phyloP scores from a whole-genome alignment of 2,797 vertebrate species.

The Phalloptychus januarius region DNA sequence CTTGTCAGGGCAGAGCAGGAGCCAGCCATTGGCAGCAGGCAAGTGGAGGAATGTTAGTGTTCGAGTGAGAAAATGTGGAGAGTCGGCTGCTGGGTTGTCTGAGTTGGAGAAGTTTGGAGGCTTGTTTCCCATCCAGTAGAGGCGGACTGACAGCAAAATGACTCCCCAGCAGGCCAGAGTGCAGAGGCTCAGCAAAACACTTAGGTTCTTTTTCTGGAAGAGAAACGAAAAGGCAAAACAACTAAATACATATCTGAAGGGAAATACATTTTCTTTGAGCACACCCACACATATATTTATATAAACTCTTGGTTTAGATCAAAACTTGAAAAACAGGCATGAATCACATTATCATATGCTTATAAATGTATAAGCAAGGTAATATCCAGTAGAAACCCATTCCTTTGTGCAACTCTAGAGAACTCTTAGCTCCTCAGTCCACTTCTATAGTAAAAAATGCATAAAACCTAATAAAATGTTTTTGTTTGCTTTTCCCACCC shows the following conservation, averaged over 20 bases:
- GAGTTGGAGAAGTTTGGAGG: slow-evolving; percentile 99
- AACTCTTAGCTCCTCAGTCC: neutral
- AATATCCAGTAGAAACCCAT: neutral
- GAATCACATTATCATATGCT: neutral
- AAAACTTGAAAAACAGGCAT: neutral
- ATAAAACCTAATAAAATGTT: neutral
- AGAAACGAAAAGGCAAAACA: slow-evolving; percentile 31
- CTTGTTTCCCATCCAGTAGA: slow-evolving; percentile 99
- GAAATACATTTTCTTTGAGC: neutral
- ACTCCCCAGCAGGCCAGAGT: slow-evolving; percentile 89
- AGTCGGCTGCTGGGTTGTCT: slow-evolving; percentile 97
- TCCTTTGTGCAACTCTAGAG: neutral
- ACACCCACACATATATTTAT: neutral
- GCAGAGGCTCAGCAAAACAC: slow-evolving; percentile 86
- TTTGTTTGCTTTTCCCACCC: neutral
- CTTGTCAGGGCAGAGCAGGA: slow-evolving; percentile 93
- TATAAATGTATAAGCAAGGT: neutral
- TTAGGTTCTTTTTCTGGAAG: slow-evolving; percentile 88
- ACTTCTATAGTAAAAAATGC: slow-evolving; percentile 6
- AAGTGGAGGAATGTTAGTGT: slow-evolving; percentile 92
- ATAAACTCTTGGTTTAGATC: neutral
- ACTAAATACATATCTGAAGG: slow-evolving; percentile 4
- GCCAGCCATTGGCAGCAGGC: slow-evolving; percentile 93
- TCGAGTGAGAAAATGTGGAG: slow-evolving; percentile 88
- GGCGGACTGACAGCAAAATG: slow-evolving; percentile 87